A percentile compares a stretch with the other conserved stretches of the same genome.
These are phyloP conservation scores for Equus quagga DNA, from an alignment of 2,113 vertebrate genomes.

Conservation along the genomic window DNA sequence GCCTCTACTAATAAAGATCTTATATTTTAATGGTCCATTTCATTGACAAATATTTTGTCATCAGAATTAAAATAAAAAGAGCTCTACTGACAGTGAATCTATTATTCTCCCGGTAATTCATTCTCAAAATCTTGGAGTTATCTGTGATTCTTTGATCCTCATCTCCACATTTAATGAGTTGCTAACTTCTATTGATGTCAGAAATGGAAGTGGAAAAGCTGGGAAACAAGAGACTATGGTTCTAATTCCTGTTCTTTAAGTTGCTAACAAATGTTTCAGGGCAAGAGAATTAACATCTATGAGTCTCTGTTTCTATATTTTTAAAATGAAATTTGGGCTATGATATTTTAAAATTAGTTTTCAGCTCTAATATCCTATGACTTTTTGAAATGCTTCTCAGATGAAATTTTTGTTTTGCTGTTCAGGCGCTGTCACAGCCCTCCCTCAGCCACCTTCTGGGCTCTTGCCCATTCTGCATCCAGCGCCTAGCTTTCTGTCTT, in stretches of 20 bases:
- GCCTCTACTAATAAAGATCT: neutral
- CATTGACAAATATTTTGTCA: neutral
- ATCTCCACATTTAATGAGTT: neutral
- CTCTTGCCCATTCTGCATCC: neutral
- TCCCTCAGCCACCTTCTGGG: neutral
- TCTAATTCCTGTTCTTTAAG: neutral
- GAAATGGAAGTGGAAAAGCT: neutral
- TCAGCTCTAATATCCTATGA: neutral
- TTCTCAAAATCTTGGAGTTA: neutral
- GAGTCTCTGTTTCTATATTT: neutral
- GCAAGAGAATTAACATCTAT: neutral
- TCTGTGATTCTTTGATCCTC: neutral
- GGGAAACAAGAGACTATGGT: neutral
- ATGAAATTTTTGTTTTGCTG: neutral
- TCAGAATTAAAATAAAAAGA: neutral
- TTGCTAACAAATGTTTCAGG: neutral
- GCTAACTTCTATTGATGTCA: neutral
- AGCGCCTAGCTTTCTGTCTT: neutral
- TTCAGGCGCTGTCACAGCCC: neutral
- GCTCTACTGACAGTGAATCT: neutral
- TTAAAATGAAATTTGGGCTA: neutral
- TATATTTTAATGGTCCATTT: neutral
- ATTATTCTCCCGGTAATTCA: neutral
- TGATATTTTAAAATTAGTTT: slow-evolving; percentile 5
- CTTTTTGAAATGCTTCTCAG: neutral